A percentile compares a stretch with the other conserved stretches of the same genome.
Conservation (phyloP, 2,888 invertebrate genomes). For the Brachycybe producta region DNA sequence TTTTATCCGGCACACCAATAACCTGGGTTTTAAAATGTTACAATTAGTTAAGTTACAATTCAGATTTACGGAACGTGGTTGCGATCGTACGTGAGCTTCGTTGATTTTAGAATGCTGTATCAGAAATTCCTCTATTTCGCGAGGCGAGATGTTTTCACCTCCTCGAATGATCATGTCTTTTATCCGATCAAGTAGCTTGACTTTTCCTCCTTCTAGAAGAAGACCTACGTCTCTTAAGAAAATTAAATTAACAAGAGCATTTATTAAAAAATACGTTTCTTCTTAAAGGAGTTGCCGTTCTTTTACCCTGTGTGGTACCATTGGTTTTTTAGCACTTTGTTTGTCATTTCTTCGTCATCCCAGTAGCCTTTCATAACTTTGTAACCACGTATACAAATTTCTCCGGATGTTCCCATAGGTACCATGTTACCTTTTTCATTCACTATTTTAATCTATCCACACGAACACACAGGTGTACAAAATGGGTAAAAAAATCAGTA, state of each 20-base stretch:
- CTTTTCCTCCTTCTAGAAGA: constrained; percentile 46
- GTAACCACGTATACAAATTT: constrained; percentile 61
- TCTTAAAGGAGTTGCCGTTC: no score
- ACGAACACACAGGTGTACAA: no score
- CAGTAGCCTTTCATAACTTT: constrained; percentile 67
- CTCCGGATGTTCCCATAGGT: constrained; percentile 56
- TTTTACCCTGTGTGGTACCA: constrained; percentile 71
- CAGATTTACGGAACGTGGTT: background rate
- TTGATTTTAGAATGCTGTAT: constrained; percentile 56
- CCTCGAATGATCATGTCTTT: constrained; percentile 67
- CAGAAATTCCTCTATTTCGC: constrained; percentile 61
- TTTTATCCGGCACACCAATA: constrained; percentile 41
- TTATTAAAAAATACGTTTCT: background rate
- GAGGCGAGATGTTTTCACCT: constrained; percentile 45
- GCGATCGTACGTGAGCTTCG: constrained; percentile 51
- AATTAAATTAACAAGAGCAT: background rate
- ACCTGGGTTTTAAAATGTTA: constrained; percentile 39
- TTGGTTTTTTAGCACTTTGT: constrained; percentile 49
- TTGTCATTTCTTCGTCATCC: constrained; percentile 61
- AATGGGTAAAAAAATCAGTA: no score
- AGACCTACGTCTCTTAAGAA: constrained; percentile 15
- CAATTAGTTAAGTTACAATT: no score
- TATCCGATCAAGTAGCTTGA: constrained; percentile 53
- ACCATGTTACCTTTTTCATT: constrained; percentile 40
- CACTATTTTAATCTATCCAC: constrained; percentile 10